These are phyloP conservation scores for Cryptus viduatorius DNA, from an alignment of 2,888 invertebrate species.

Conservation along the genomic window DNA sequence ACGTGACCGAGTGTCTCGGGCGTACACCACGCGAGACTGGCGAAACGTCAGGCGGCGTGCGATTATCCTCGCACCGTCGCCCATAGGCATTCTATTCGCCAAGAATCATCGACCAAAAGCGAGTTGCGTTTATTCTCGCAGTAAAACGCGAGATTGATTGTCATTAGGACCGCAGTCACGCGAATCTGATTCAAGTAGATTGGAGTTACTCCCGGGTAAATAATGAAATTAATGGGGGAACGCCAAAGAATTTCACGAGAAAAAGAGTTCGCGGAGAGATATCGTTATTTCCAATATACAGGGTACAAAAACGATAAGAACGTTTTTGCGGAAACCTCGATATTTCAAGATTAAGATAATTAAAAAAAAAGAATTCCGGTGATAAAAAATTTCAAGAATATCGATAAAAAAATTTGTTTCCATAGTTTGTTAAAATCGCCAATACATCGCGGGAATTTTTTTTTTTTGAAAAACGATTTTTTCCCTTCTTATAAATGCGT, in stretches of 20 bases:
- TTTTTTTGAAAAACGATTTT: background rate
- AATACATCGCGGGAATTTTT: background rate
- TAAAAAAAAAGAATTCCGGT: background rate
- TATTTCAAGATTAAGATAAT: background rate
- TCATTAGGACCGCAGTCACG: slow-evolving; percentile 33
- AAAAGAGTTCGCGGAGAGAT: background rate
- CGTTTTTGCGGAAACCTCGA: background rate
- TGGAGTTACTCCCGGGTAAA: background rate
- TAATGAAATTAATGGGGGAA: slow-evolving; percentile 5
- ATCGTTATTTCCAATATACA: background rate
- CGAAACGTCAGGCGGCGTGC: slow-evolving; percentile 74
- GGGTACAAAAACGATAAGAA: background rate
- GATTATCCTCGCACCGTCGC: slow-evolving; percentile 59
- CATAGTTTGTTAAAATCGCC: background rate
- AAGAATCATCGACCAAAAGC: slow-evolving; percentile 33
- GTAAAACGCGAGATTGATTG: slow-evolving; percentile 21
- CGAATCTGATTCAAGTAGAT: slow-evolving; percentile 28
- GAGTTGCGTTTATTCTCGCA: slow-evolving; percentile 8
- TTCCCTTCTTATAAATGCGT: background rate
- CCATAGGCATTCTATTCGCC: slow-evolving; percentile 31
- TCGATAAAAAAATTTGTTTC: background rate
- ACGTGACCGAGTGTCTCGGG: slow-evolving; percentile 67
- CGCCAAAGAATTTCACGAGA: background rate
- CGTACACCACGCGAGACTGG: slow-evolving; percentile 70
- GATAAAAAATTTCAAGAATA: background rate